phyloP scores from a whole-genome alignment of 1,140 invertebrate genomes.

The Lepidurus packardi region DNA sequence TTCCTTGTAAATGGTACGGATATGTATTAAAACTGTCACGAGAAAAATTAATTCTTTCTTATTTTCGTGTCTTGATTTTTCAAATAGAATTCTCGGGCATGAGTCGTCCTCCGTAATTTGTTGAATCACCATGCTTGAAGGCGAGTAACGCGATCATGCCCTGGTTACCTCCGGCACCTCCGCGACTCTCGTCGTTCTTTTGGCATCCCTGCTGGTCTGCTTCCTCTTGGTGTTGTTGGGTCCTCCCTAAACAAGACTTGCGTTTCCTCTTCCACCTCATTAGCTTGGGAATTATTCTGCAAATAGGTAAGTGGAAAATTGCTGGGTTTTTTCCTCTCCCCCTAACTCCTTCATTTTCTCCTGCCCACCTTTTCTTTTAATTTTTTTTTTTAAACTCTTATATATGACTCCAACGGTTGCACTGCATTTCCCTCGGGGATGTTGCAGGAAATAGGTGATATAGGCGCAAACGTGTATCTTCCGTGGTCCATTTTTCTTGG shows the following conservation, averaged over 20 bases:
- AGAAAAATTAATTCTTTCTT: no score
- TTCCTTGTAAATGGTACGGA: no score
- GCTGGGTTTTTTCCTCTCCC: neutral
- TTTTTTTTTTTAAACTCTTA: neutral
- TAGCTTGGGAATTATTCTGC: constrained; percentile 9
- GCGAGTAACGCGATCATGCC: constrained; percentile 20
- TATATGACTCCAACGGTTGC: no score
- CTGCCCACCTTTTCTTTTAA: neutral
- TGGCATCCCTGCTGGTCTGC: neutral
- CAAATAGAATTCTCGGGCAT: neutral
- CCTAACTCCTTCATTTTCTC: neutral
- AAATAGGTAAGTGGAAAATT: constrained; percentile 1
- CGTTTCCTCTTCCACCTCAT: neutral
- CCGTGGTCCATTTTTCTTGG: no score
- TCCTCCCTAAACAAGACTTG: neutral
- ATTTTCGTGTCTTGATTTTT: no score
- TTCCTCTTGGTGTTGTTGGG: neutral
- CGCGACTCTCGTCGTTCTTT: constrained; percentile 15
- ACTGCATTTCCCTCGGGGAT: no score
- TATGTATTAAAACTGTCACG: no score
- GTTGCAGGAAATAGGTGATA: no score
- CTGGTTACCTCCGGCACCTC: neutral
- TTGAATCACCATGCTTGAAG: constrained; percentile 18
- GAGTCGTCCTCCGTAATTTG: neutral
- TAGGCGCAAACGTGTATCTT: no score